Evolutionary conservation across 2,888 invertebrate genomes (phyloP).

Genomic region (Fragum sueziense): DNA sequence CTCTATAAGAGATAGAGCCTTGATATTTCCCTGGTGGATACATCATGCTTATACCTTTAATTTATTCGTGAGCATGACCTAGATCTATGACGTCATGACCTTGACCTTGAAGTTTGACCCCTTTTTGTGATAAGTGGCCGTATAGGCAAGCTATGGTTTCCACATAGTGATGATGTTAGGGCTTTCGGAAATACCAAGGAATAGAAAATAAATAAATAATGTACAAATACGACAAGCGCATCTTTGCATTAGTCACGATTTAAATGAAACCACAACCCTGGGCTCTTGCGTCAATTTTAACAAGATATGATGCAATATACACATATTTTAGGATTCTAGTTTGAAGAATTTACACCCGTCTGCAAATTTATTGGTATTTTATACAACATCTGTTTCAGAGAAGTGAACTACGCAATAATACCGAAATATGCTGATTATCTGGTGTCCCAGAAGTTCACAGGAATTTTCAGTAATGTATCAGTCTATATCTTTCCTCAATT

Average conservation of each 20-base stretch:
- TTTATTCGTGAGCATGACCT: too few relatives aligned
- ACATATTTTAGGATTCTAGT: background rate
- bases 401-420: constrained; percentile 85
- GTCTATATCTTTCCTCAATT: too few relatives aligned
- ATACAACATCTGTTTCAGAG: constrained; percentile 56
- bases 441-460: constrained; percentile 86
- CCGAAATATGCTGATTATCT: constrained; percentile 87
- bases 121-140: too few relatives aligned
- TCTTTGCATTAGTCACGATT: background rate
- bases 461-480: constrained; percentile 86
- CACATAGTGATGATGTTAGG: too few relatives aligned
- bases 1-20: too few relatives aligned
- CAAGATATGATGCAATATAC: background rate
- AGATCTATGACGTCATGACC: too few relatives aligned
- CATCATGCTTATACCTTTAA: too few relatives aligned
- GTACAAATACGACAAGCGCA: background rate
- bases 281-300: background rate
- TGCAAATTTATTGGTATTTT: background rate
- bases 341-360: background rate
- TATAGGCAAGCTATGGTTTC: too few relatives aligned
- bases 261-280: background rate
- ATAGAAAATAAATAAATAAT: background rate
- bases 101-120: too few relatives aligned
- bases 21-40: too few relatives aligned
- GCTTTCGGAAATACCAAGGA: too few relatives aligned